A percentile compares a stretch with the other conserved stretches of the same genome.
Evolutionary conservation across 2,888 invertebrate species (phyloP).

Genomic region (Leuctra nigra): DNA sequence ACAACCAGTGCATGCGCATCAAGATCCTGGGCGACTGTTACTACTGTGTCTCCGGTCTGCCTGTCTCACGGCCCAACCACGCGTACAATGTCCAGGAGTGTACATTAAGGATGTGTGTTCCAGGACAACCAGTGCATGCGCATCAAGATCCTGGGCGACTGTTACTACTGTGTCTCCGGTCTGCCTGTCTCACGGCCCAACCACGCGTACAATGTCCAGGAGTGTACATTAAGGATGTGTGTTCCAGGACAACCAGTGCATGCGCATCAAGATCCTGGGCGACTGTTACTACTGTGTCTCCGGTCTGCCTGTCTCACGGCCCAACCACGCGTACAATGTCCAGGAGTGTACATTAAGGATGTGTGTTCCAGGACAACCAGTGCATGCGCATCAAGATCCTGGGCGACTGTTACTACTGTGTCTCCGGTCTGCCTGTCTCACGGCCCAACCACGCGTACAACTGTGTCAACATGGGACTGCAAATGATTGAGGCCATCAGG

Average conservation of each 20-base stretch:
- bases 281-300: constrained; percentile 96
- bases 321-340: constrained; percentile 93
- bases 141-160: constrained; percentile 93
- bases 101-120: too few relatives aligned
- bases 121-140: constrained; percentile 94
- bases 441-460: constrained; percentile 91
- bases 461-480: constrained; percentile 92
- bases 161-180: constrained; percentile 93
- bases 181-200: constrained; percentile 87
- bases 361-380: constrained; percentile 90
- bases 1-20: constrained; percentile 91
- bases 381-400: constrained; percentile 94
- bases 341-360: too few relatives aligned
- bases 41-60: constrained; percentile 90
- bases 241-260: constrained; percentile 91
- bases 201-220: constrained; percentile 92
- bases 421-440: constrained; percentile 86
- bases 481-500: constrained; percentile 95
- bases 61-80: constrained; percentile 87
- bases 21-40: constrained; percentile 96
- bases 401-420: constrained; percentile 95
- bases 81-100: too few relatives aligned
- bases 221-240: too few relatives aligned
- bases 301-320: constrained; percentile 84
- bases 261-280: constrained; percentile 92